phyloP scores from a whole-genome alignment of 2,888 invertebrate genomes.

The Caenorhabditis sp. region DNA sequence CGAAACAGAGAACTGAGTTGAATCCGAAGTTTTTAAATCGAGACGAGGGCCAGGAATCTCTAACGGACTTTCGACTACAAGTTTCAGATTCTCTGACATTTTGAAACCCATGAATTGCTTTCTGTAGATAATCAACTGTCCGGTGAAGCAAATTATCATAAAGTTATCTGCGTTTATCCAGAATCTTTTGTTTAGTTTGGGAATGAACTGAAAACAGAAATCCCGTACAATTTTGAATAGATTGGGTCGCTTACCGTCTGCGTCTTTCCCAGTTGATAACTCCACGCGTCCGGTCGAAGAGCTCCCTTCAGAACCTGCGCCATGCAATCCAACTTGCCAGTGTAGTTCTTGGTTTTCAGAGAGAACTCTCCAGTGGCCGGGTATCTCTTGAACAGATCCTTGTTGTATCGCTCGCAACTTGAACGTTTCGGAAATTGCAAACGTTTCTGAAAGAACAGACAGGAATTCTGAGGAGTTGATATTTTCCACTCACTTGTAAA shows the following conservation, averaged over 20 bases:
- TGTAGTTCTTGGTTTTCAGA: slow-evolving; percentile 23
- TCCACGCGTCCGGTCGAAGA: slow-evolving; percentile 48
- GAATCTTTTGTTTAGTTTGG: slow-evolving; percentile 42
- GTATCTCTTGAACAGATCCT: slow-evolving; percentile 51
- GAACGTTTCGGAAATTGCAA: slow-evolving; percentile 30
- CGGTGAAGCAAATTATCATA: slow-evolving; percentile 57
- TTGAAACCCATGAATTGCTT: slow-evolving; percentile 68
- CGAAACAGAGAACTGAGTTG: slow-evolving; percentile 33
- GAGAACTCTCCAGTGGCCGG: slow-evolving; percentile 57
- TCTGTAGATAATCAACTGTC: slow-evolving; percentile 44
- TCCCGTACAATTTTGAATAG: too few species aligned
- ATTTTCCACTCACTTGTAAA: slow-evolving; percentile 37
- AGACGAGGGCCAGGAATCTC: not conserved
- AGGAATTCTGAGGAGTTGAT: too few species aligned
- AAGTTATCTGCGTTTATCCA: slow-evolving; percentile 68
- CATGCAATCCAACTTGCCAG: slow-evolving; percentile 37
- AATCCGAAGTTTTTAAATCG: slow-evolving; percentile 5
- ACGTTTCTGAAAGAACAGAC: slow-evolving; percentile 41
- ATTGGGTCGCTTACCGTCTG: slow-evolving; percentile 24
- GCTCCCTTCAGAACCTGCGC: slow-evolving; percentile 59
- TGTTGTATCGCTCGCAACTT: slow-evolving; percentile 48
- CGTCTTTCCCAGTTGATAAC: slow-evolving; percentile 35
- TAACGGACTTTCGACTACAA: slow-evolving; percentile 46
- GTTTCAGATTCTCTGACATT: slow-evolving; percentile 12
- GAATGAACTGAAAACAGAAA: slow-evolving; percentile 58